phyloP scores from a whole-genome alignment of 2,888 invertebrate species.

The Plagodis pulveraria region DNA sequence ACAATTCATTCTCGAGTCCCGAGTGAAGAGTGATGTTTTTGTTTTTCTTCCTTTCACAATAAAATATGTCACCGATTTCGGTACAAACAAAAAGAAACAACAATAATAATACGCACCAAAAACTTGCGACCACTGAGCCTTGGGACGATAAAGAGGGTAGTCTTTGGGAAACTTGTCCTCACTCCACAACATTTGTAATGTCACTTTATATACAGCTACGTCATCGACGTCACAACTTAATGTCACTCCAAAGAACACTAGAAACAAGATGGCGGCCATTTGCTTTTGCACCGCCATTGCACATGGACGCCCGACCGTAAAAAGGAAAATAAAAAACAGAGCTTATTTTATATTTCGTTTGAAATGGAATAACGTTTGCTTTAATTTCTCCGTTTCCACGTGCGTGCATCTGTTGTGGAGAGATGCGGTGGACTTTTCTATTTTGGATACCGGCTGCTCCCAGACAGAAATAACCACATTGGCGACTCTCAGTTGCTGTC shows the following conservation, averaged over 20 bases:
- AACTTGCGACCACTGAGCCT: conserved; percentile 96
- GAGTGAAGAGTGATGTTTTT: conserved; percentile 25
- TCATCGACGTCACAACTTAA: conserved; percentile 89
- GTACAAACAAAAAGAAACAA: conserved; percentile 27
- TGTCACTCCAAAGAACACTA: conserved; percentile 47
- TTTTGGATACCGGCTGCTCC: conserved; percentile 70
- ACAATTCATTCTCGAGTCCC: conserved; percentile 17
- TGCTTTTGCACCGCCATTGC: conserved; percentile 53
- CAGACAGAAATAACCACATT: conserved; percentile 77
- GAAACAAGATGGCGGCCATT: conserved; percentile 75
- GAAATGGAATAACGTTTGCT: conserved; percentile 17
- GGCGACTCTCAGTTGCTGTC: conserved; percentile 60
- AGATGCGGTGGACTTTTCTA: conserved; percentile 79
- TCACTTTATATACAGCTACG: conserved; percentile 94
- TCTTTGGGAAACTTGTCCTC: conserved; percentile 95
- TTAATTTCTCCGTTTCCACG: conserved; percentile 50
- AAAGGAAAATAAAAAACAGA: conserved; percentile 16
- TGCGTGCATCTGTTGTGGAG: conserved; percentile 68
- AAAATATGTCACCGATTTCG: conserved; percentile 19
- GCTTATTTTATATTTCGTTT: conserved; percentile 39
- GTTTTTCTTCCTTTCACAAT: conserved; percentile 26
- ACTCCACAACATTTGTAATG: conserved; percentile 94
- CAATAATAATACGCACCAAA: conserved; percentile 88
- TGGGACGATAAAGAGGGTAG: conserved; percentile 93
- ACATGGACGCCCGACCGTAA: conserved; percentile 42